Evolutionary conservation across 1,140 invertebrate species (phyloP).

Genomic region (Carcinoscorpius rotundicauda): DNA sequence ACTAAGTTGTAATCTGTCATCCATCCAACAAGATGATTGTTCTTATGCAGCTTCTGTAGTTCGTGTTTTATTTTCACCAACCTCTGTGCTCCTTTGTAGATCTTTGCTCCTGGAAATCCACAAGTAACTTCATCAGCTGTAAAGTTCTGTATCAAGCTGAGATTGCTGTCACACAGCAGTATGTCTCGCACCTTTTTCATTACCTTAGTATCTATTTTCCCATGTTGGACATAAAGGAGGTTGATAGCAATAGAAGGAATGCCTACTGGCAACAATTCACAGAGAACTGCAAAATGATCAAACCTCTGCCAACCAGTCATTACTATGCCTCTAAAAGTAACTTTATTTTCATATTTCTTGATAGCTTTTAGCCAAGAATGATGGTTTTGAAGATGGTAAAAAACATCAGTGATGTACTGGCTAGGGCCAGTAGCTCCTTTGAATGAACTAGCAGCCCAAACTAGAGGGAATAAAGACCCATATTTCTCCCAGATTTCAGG

Average conservation of each 20-base stretch:
- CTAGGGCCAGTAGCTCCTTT: slow-evolving; percentile 40
- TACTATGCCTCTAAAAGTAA: slow-evolving; percentile 35
- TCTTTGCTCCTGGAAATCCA: slow-evolving; percentile 28
- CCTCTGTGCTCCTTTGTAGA: slow-evolving; percentile 27
- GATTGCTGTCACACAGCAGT: slow-evolving; percentile 15
- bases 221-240: slow-evolving; percentile 27
- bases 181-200: slow-evolving; percentile 20
- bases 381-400: slow-evolving; percentile 39
- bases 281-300: slow-evolving; percentile 52
- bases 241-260: slow-evolving; percentile 43
- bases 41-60: slow-evolving; percentile 23
- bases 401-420: slow-evolving; percentile 34
- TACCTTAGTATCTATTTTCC: slow-evolving; percentile 14
- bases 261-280: slow-evolving; percentile 49
- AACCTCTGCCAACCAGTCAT: slow-evolving; percentile 46
- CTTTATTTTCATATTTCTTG: slow-evolving; percentile 23
- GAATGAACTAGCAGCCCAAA: slow-evolving; percentile 48
- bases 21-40: slow-evolving; percentile 32
- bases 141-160: slow-evolving; percentile 19
- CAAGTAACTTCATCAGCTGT: slow-evolving; percentile 23
- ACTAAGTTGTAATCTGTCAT: slow-evolving; percentile 29
- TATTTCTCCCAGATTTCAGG: slow-evolving; percentile 39
- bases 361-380: slow-evolving; percentile 32
- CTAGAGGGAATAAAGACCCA: slow-evolving; percentile 37
- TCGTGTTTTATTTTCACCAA: slow-evolving; percentile 23